Evolutionary conservation across 2,797 vertebrate genomes (phyloP).

Genomic region (Esox lucius): DNA sequence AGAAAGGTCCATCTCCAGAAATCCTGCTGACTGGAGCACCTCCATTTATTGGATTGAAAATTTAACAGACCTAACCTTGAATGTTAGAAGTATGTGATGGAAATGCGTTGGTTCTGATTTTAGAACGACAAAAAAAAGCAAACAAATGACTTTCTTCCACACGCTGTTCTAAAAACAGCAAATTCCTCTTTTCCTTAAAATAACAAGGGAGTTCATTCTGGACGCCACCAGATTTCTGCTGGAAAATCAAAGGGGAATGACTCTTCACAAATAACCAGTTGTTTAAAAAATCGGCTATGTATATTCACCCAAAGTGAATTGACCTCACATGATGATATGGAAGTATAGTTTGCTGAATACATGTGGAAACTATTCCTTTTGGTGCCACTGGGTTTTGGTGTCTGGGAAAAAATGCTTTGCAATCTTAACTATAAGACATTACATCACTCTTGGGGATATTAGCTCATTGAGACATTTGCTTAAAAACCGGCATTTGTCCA

Average conservation of each 20-base stretch:
- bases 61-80: constrained; percentile 38
- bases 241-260: constrained; percentile 26
- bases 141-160: constrained; percentile 50
- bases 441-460: constrained; percentile 52
- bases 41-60: constrained; percentile 33
- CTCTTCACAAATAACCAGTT: constrained; percentile 30
- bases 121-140: constrained; percentile 34
- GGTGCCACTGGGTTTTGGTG: constrained; percentile 34
- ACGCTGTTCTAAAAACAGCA: constrained; percentile 48
- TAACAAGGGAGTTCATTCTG: constrained; percentile 18
- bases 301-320: constrained; percentile 48
- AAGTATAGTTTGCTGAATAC: constrained; percentile 45
- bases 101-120: constrained; percentile 44
- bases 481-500: neutral
- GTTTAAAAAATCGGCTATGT: constrained; percentile 36
- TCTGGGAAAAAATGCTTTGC: constrained; percentile 40
- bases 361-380: constrained; percentile 63
- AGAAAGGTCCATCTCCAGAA: constrained; percentile 12
- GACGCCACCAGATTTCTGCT: constrained; percentile 22
- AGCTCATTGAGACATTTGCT: neutral
- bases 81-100: constrained; percentile 63
- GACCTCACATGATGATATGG: constrained; percentile 30
- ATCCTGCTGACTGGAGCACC: constrained; percentile 30
- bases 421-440: constrained; percentile 49
- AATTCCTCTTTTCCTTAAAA: constrained; percentile 45